Conservation (phyloP, 2,797 vertebrate species). For the Enteromius paludinosus region DNA sequence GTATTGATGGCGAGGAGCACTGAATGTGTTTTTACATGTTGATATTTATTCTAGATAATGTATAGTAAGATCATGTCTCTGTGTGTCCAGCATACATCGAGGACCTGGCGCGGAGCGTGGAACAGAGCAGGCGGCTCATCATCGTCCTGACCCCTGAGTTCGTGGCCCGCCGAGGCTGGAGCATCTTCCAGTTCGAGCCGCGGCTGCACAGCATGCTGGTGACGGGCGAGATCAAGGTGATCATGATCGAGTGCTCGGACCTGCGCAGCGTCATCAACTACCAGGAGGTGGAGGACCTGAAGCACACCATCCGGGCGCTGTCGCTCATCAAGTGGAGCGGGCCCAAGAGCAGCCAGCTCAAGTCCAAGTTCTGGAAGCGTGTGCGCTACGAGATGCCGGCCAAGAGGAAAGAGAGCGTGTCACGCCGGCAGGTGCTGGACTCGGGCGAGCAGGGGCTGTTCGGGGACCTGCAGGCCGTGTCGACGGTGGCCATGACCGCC, state of each 20-base stretch:
- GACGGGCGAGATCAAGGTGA: slow-evolving; percentile 96
- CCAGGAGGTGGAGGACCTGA: slow-evolving; percentile 93
- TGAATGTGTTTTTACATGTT: neutral
- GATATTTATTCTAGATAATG: neutral
- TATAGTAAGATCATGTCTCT: neutral
- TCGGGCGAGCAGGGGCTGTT: slow-evolving; percentile 95
- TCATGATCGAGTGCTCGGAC: slow-evolving; percentile 95
- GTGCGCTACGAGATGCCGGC: slow-evolving; percentile 95
- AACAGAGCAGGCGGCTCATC: slow-evolving; percentile 95
- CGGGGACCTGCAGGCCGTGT: slow-evolving; percentile 92
- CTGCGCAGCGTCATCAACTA: slow-evolving; percentile 92
- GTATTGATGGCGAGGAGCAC: neutral
- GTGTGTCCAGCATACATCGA: slow-evolving; percentile 88
- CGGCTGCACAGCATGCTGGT: slow-evolving; percentile 95
- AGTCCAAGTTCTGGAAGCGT: slow-evolving; percentile 96
- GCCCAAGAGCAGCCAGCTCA: slow-evolving; percentile 90
- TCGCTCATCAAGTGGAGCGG: slow-evolving; percentile 94
- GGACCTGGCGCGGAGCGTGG: slow-evolving; percentile 91
- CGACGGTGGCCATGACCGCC: slow-evolving; percentile 90
- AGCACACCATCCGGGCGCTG: slow-evolving; percentile 91
- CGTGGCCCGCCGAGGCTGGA: slow-evolving; percentile 93
- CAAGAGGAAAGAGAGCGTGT: slow-evolving; percentile 89
- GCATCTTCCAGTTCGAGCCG: slow-evolving; percentile 96
- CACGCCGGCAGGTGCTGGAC: slow-evolving; percentile 88
- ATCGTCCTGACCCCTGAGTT: slow-evolving; percentile 94